Percentiles rank a stretch among this genome's conserved stretches.
Conservation (phyloP, 2,797 vertebrate species). For the Sibirionetta formosa region DNA sequence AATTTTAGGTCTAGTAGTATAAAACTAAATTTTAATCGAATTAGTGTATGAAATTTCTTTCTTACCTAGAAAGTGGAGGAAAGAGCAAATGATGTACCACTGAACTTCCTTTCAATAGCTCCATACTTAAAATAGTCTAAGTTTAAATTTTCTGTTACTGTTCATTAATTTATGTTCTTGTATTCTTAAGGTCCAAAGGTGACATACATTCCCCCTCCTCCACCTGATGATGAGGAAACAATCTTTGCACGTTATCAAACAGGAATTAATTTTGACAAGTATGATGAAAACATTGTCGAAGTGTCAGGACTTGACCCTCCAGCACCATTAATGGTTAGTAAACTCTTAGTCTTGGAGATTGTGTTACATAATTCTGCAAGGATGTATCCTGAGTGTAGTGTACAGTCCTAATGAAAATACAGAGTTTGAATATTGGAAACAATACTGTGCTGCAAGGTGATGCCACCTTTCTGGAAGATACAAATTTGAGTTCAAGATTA, state of each 20-base stretch:
- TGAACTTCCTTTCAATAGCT: background rate
- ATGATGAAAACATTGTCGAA: slow-evolving; percentile 91
- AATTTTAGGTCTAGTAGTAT: background rate
- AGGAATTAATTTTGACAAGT: slow-evolving; percentile 96
- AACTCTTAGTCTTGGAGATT: background rate
- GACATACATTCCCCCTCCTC: slow-evolving; percentile 91
- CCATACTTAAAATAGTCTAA: background rate
- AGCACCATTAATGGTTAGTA: slow-evolving; percentile 89
- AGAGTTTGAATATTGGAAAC: background rate
- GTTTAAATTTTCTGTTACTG: background rate
- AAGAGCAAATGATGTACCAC: background rate
- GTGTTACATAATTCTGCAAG: background rate
- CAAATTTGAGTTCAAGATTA: background rate
- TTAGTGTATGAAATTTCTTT: background rate
- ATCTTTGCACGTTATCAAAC: slow-evolving; percentile 91
- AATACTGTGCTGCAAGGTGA: background rate
- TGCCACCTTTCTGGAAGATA: background rate
- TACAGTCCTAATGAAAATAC: background rate
- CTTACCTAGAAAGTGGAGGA: background rate
- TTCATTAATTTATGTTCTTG: background rate
- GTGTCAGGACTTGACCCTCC: slow-evolving; percentile 90
- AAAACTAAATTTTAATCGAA: background rate
- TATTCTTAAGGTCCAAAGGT: slow-evolving; percentile 87
- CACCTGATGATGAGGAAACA: slow-evolving; percentile 88
- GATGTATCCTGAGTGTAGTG: background rate